Evolutionary conservation across 2,797 vertebrate genomes (phyloP), one percentile per base, ranked within the genome.

Genomic region (Lutjanus argentimaculatus): DNA sequence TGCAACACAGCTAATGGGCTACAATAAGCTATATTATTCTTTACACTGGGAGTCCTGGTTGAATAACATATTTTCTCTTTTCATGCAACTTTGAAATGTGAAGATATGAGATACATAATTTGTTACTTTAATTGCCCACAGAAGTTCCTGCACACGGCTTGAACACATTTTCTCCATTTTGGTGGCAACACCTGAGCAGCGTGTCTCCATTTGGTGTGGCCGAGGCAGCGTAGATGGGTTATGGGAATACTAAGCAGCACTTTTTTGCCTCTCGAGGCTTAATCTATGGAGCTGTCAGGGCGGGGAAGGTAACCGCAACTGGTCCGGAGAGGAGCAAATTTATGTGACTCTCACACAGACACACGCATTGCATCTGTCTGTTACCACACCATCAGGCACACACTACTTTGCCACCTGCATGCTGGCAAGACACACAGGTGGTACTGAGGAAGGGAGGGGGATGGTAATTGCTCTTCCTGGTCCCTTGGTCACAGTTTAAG

Each of bases 221-320:
- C 81, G 80, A 42, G 69, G 59, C 82, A 4, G 51, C 56, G 17
- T 8, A 51, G 74, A 43, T 21, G 77, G 75, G 84, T 82, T 58
- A 80, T 55, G 62, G 30, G 85, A 91, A 88, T 83, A 88, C 86
- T 85, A 88, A 91, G 79, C 74, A 84, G 72, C 53, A 59, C 66
- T 70, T 77, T 86, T 88, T 66, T 77, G 72, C 79, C 79, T 83
- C 86, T 75, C 40, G 13, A 79, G 77, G 81, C 52, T 81, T 92
- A 89, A 92, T 93, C 87, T 93, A 87, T 87, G 81, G 87, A 90
- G 89, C 83, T 91, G 92, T 91, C 89, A 90, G 67, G 59, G 67
- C 42, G 19, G 70, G 58, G 64, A 63, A 55, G 53, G 73, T 48
- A 70, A 72, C 53, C 56, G 67, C 81, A 80, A 83, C 76, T 70